These are phyloP conservation scores for Bubo bubo DNA, from an alignment of 2,113 vertebrate species.

Conservation along the genomic window DNA sequence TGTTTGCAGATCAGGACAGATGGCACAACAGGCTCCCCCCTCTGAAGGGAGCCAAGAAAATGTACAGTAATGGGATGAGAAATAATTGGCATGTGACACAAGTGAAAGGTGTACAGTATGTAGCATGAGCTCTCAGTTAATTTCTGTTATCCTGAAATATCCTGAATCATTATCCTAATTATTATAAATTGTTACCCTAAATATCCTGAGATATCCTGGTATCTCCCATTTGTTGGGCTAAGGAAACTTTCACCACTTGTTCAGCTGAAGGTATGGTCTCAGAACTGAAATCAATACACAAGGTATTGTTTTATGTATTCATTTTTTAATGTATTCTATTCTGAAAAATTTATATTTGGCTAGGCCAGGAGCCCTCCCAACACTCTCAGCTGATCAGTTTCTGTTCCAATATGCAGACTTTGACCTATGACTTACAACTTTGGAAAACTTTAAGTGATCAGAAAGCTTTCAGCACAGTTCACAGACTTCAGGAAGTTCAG, in stretches of 20 bases:
- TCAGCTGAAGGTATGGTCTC: neutral
- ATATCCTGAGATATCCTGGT: neutral
- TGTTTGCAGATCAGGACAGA: rapidly evolving
- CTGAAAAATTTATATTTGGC: neutral
- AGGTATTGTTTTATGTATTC: neutral
- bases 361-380: neutral
- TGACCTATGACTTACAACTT: neutral
- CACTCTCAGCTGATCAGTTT: neutral
- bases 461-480: neutral
- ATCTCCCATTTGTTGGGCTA: neutral
- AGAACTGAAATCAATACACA: neutral
- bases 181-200: neutral
- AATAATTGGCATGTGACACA: neutral
- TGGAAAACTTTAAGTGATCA: neutral
- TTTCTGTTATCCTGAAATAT: neutral
- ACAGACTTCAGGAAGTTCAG: neutral
- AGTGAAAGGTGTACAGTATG: neutral
- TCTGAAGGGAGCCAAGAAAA: neutral
- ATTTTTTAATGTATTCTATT: neutral
- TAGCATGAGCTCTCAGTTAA: neutral
- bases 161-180: neutral
- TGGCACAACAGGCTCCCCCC: neutral
- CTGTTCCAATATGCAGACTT: neutral
- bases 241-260: neutral
- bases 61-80: neutral